Base-by-base conservation (phyloP, 2,888 invertebrate genomes). In the Drosophila subsilvestris region DNA sequence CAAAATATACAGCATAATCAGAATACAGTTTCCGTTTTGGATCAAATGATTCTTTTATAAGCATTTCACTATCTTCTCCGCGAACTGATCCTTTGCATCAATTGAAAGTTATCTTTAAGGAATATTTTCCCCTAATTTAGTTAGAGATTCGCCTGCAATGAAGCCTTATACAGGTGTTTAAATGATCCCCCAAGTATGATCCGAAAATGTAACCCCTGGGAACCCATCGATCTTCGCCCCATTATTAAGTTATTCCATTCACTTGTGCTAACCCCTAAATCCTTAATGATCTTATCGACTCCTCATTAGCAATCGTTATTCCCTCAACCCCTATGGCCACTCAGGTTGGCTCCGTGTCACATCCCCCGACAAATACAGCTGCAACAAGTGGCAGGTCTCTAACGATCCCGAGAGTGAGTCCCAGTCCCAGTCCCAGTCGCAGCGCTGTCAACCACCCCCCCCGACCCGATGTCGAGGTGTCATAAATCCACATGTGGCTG, bases 401-500 rank as follows among this genome's bases (percentile, higher is more conserved):
- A 63, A 65, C 67, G 67, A 49, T 44, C 49, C 54, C 63, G 29
- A 60, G 25, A 45, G 43, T n/a, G 42, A 12, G 18, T 9, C 27
- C 9, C 48, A n/a, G 20, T 29, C 29, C 10, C 29, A 29, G 29
- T 12, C 29, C 10, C 12, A 5, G 32, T 1, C 22, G 22, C 22
- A 12, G 32, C 32, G 22, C 12, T 32, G 50, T 17, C n/a, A n/a
- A n/a, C n/a, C n/a, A n/a, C 18, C 29, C 17, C 65, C 65, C 54
- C 43, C 48, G 10, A 43, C 22, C 25, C 55, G 32, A 32, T 12
- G 43, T 44, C 42, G 32, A 72, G 76, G 78, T 76, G 79, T 83
- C 83, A 88, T 86, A 89, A 89, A 89, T 86, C 77, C 89, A 88
- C 86, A 89, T 86, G 79, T 88, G 89, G 78, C 73, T 82, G 82